Evolutionary conservation across 2,888 invertebrate species (phyloP), one percentile per base, ranked within the genome.

Genomic region (Serripes groenlandicus): DNA sequence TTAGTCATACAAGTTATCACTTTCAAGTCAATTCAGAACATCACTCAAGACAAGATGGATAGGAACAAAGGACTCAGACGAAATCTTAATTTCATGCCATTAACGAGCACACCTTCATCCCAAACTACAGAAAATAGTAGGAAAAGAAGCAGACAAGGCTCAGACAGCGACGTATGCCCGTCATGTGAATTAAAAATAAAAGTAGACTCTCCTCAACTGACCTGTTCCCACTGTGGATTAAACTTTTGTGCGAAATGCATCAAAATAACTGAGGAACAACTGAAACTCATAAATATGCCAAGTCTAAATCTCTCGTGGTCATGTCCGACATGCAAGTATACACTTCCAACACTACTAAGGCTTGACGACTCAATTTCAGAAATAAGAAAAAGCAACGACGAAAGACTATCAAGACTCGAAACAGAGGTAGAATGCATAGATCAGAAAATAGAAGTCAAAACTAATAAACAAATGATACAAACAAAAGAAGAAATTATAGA

Each of bases 81-180:
- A n/a, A n/a, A n/a, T n/a, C n/a, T n/a, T n/a, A n/a, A n/a, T n/a
- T n/a, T n/a, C n/a, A n/a, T n/a, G n/a, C n/a, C n/a, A 54, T 5
- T n/a, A 7, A 54, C 54, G 5, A 54, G 54, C 54, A 54, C 54
- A 54, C 54, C 54, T 11, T n/a, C 18, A 54, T 4, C 54, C 5
- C 18, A 54, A 54, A 54, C 54, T n/a, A 23, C n/a, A 11, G 54
- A 54, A 21, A 54, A 54, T 21, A 54, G n/a, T 21, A 54, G 54
- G 23, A 54, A 54, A 54, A 54, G 54, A 54, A 21, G 18, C n/a
- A 7, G 54, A 21, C 54, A 21, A 54, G 54, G 54, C n/a, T 54
- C 54, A n/a, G 54, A 54, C n/a, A n/a, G n/a, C 23, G 54, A 54
- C n/a, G 23, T 54, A 23, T 54, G 54, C n/a, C 54, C 54, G n/a